Conservation (phyloP, 1,140 invertebrate species). For the Colletes latitarsis region DNA sequence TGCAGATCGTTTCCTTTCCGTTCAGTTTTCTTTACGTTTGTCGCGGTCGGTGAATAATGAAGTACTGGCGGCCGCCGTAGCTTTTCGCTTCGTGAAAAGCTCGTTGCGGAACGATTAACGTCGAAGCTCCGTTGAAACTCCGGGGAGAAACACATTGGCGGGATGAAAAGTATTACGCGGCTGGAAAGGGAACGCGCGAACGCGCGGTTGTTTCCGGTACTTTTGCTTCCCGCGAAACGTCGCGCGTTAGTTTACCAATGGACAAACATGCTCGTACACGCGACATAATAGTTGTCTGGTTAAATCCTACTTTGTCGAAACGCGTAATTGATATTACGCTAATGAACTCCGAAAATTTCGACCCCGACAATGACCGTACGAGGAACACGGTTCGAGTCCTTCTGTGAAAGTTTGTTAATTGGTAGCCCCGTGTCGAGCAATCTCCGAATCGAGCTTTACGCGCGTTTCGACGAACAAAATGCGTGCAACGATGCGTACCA, state of each 20-base stretch:
- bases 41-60: background rate
- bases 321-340: background rate
- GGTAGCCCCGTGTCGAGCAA: slow-evolving; percentile 22
- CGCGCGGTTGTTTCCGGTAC: too few species aligned
- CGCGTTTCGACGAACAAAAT: slow-evolving; percentile 22
- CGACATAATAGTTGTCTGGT: background rate
- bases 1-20: background rate
- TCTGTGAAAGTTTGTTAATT: slow-evolving; percentile 66
- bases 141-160: background rate
- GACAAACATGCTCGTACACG: background rate
- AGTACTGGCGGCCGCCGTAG: background rate
- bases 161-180: background rate
- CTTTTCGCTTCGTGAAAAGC: background rate
- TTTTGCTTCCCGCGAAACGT: background rate
- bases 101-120: slow-evolving; percentile 5
- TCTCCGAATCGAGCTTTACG: slow-evolving; percentile 26
- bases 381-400: background rate
- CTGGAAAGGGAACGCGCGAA: too few species aligned
- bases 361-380: slow-evolving; percentile 25
- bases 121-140: background rate
- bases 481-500: slow-evolving; percentile 13
- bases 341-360: slow-evolving; percentile 30
- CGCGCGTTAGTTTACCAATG: too few species aligned
- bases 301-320: background rate
- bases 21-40: background rate